Evolutionary conservation across 2,113 vertebrate genomes (phyloP), one percentile per base, ranked within the genome.

Genomic region (Chrysemys picta): DNA sequence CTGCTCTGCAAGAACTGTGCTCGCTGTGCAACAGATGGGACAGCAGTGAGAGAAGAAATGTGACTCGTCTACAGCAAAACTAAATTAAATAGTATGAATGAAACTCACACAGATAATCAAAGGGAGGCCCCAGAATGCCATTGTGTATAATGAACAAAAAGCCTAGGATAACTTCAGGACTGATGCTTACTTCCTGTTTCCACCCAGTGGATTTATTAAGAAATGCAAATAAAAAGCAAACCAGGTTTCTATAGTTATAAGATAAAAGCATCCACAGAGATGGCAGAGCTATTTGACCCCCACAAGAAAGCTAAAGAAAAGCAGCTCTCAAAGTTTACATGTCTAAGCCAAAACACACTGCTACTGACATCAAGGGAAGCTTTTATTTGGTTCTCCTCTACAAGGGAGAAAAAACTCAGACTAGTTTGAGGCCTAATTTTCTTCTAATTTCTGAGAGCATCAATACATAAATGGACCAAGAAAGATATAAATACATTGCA

Each of bases 101-200:
- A 38, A 29, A 59, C 24, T 10, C 50, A 10, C 16, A 69, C 9
- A 13, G 12, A 13, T 5, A 45, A 35, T 35, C 72, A 89, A 65
- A 4, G 4, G 56, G 5, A 89, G 27, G 8, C 38, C 75, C 31
- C 24, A 42, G 45, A 82, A 81, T 2, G 7, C 19, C 85, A 49
- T 0, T 8, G 1, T 17, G 22, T 31, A 42, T 50, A 47, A 75
- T 3, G 2, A 89, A 54, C 57, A 35, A 4, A 3, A 87, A 49
- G 21, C 2, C 54, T 47, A 53, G 5, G 1, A 5, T 47, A 50
- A 49, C 1, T 8, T 62, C 2, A 53, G 65, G 38, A 56, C 0
- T 50, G 57, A 72, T 45, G n/a, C 38, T 87, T 93, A 62, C 80
- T 95, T 96, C 88, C n/a, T 82, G 2, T 80, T 94, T 93, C 96